Evolutionary conservation across 2,888 invertebrate species (phyloP).

Genomic region (Gandaritis pyraliata): DNA sequence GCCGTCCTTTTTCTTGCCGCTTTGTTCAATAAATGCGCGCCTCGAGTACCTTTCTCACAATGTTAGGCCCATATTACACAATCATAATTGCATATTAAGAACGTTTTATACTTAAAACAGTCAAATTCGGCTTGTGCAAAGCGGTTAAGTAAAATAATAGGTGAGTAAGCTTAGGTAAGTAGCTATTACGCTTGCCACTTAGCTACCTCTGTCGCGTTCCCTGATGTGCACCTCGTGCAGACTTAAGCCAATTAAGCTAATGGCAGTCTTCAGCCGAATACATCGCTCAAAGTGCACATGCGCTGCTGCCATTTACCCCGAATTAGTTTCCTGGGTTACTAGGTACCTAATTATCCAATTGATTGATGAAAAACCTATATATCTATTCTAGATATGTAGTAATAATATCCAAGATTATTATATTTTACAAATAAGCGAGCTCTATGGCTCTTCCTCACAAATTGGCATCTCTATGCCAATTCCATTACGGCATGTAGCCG

Average conservation of each 20-base stretch:
- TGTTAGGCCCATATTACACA: conserved; percentile 64
- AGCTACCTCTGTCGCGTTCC: conserved; percentile 22
- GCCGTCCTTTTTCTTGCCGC: conserved; percentile 74
- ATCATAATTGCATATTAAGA: conserved; percentile 54
- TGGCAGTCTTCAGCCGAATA: conserved; percentile 27
- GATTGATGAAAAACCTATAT: not conserved
- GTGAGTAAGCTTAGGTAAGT: conserved; percentile 21
- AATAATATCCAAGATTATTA: too few species aligned
- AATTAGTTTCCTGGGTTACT: not conserved
- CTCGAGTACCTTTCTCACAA: conserved; percentile 64
- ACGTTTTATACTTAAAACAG: conserved; percentile 40
- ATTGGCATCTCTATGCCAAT: too few species aligned
- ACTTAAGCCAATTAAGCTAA: conserved; percentile 30
- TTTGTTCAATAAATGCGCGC: conserved; percentile 76
- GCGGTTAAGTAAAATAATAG: conserved; percentile 30
- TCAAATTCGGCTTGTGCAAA: conserved; percentile 23
- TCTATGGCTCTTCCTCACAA: too few species aligned
- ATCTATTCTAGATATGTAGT: too few species aligned
- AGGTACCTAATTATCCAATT: conserved; percentile 13
- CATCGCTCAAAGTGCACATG: conserved; percentile 12
- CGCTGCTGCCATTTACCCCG: conserved; percentile 16
- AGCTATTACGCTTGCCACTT: conserved; percentile 26
- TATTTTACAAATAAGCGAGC: too few species aligned
- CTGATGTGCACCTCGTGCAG: conserved; percentile 24
- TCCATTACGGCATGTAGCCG: too few species aligned